Base-by-base conservation (phyloP, 2,888 invertebrate species). In the Drepanosiphum platanoidis region DNA sequence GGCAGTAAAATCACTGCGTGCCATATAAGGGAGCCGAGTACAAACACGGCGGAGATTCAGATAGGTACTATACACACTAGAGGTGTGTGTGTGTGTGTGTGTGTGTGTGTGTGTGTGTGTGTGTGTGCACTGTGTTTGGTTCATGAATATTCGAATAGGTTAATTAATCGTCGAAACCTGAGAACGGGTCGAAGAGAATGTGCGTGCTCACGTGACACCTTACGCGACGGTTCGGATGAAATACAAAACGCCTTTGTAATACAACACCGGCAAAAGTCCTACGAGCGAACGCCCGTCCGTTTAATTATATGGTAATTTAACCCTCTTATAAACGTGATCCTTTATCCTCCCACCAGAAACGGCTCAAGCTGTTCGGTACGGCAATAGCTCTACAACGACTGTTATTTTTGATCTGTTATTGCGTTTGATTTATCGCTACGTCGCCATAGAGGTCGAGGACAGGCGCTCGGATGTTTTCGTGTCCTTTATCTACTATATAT, bases 221-320 rank as follows among this genome's bases (percentile, higher is more conserved):
- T n/a, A 46, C 61, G 30, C 32, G 36, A 15, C 70, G 70, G 34
- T 39, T 13, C 11, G 42, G 66, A 66, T 61, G 66, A 66, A 79
- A 72, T 39, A 82, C 61, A 64, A 82, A 83, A 74, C 83, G 74
- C 61, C 83, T 66, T 74, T 74, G 82, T 42, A 32, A 79, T 46
- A 34, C 39, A 42, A 64, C 58, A 32, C 70, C 34, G 70, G 15
- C 11, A 46, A 46, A 58, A 46, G 34, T 64, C 42, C 30, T 42
- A 15, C 66, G 22, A 52, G 32, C 61, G 27, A 71, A 71, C 27
- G 42, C 30, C 39, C 64, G 46, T 34, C 74, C 74, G 64, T 83
- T 83, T 83, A 83, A 83, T 83, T 83, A 74, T 72, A 83, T 74
- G 83, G 83, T 83, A 83, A 83, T 83, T 66, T 64, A 83, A 83